Conservation (phyloP, 2,113 vertebrate species). For the Cyanoramphus novaezelandiae region DNA sequence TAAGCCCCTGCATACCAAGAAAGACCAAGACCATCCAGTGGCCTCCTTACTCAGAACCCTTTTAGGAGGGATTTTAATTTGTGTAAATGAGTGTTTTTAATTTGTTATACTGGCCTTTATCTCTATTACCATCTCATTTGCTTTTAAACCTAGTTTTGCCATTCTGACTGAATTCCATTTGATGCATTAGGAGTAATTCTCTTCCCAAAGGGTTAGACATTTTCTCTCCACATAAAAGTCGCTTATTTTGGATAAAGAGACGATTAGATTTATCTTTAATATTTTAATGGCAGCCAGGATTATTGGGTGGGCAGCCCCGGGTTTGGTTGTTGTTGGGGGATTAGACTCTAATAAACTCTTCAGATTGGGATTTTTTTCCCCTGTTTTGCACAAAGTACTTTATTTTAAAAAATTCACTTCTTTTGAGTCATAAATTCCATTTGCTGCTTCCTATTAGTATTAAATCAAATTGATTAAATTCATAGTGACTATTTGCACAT, state of each 20-base stretch:
- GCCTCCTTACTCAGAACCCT: constrained; percentile 60
- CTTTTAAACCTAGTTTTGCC: constrained; percentile 80
- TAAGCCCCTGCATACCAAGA: background rate
- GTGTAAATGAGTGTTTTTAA: constrained; percentile 84
- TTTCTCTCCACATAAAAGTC: constrained; percentile 83
- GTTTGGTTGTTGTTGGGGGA: constrained; percentile 72
- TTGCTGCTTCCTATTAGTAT: constrained; percentile 84
- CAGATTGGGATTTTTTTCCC: constrained; percentile 69
- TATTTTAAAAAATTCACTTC: constrained; percentile 75
- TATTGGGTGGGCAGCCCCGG: constrained; percentile 76
- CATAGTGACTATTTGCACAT: constrained; percentile 81
- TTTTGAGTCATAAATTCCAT: constrained; percentile 83
- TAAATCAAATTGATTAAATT: constrained; percentile 87
- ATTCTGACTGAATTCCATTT: constrained; percentile 80
- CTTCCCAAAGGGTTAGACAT: constrained; percentile 80
- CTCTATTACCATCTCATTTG: constrained; percentile 83
- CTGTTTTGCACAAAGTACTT: constrained; percentile 78
- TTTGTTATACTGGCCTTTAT: constrained; percentile 82
- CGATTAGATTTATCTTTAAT: constrained; percentile 89
- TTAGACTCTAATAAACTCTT: constrained; percentile 85
- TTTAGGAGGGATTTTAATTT: constrained; percentile 78
- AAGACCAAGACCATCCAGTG: constrained; percentile 43
- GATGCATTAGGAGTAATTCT: constrained; percentile 85
- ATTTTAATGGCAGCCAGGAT: constrained; percentile 87
- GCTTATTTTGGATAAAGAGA: constrained; percentile 88